Evolutionary conservation across 2,888 invertebrate genomes (phyloP).

Genomic region (Drosophila longiperda): DNA sequence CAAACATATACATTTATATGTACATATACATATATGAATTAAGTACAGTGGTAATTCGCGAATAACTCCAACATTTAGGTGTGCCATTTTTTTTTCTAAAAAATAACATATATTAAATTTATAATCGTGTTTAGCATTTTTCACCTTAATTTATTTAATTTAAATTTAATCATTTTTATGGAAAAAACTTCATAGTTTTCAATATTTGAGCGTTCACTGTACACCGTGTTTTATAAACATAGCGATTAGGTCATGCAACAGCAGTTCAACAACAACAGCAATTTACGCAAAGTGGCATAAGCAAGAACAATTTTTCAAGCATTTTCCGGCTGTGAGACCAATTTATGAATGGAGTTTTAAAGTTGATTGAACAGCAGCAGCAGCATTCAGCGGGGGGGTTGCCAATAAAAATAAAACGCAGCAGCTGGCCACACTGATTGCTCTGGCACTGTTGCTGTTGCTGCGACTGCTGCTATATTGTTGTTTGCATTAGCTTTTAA

Average conservation of each 20-base stretch:
- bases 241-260: slow-evolving; percentile 79
- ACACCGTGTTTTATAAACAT: slow-evolving; percentile 30
- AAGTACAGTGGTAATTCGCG: slow-evolving; percentile 1
- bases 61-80: neutral
- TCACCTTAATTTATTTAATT: neutral
- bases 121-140: neutral
- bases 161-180: neutral
- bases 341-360: slow-evolving; percentile 70
- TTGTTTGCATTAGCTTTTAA: slow-evolving; percentile 65
- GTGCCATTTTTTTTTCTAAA: neutral
- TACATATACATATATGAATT: slow-evolving; percentile 30
- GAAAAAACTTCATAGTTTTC: neutral
- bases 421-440: slow-evolving; percentile 39
- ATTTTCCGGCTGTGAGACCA: slow-evolving; percentile 60
- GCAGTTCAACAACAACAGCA: slow-evolving; percentile 41
- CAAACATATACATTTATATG: slow-evolving; percentile 20
- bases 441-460: slow-evolving; percentile 10
- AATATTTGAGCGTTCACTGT: slow-evolving; percentile 1
- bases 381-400: slow-evolving; percentile 1
- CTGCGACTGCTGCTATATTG: slow-evolving; percentile 30
- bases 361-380: slow-evolving; percentile 55
- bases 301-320: slow-evolving; percentile 22
- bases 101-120: neutral
- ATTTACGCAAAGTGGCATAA: slow-evolving; percentile 22
- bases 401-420: slow-evolving; percentile 22